These are phyloP conservation scores for Callyntrura sp. DNA, from an alignment of 2,888 invertebrate species.

Conservation along the genomic window DNA sequence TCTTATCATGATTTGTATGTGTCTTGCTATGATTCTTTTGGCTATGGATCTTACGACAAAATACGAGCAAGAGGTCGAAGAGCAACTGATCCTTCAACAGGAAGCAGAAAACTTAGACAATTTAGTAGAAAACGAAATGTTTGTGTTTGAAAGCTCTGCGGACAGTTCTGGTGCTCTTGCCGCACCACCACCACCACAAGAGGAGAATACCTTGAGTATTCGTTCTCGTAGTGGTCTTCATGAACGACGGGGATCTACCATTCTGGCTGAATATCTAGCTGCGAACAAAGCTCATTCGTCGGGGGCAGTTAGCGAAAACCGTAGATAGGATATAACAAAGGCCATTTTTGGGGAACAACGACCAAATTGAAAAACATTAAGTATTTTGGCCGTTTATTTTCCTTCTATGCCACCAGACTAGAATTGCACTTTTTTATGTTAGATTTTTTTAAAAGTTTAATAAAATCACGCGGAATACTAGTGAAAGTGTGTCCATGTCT, in stretches of 20 bases:
- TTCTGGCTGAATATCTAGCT: constrained; percentile 23
- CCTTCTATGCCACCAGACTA: too few relatives aligned
- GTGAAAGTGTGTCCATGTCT: too few relatives aligned
- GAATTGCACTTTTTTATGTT: too few relatives aligned
- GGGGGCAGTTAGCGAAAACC: too few relatives aligned
- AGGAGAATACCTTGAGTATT: not conserved
- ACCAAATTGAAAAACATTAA: too few relatives aligned
- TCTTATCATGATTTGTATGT: not conserved
- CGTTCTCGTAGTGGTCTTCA: not conserved
- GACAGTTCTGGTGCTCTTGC: too few relatives aligned
- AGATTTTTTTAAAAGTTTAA: too few relatives aligned
- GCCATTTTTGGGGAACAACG: too few relatives aligned
- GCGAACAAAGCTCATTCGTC: not conserved
- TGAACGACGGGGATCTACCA: not conserved
- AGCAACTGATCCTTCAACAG: constrained; percentile 50
- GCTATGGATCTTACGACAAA: constrained; percentile 72
- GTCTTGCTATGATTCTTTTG: constrained; percentile 35
- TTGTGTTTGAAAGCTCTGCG: constrained; percentile 18
- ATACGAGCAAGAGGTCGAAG: constrained; percentile 67
- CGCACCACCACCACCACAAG: not conserved
- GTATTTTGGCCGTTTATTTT: too few relatives aligned
- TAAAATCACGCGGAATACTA: too few relatives aligned
- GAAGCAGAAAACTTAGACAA: constrained; percentile 11
- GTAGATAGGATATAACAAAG: too few relatives aligned
- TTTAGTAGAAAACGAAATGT: constrained; percentile 22